phyloP scores from a whole-genome alignment of 2,888 invertebrate species.

The Clistopyga incitator region DNA sequence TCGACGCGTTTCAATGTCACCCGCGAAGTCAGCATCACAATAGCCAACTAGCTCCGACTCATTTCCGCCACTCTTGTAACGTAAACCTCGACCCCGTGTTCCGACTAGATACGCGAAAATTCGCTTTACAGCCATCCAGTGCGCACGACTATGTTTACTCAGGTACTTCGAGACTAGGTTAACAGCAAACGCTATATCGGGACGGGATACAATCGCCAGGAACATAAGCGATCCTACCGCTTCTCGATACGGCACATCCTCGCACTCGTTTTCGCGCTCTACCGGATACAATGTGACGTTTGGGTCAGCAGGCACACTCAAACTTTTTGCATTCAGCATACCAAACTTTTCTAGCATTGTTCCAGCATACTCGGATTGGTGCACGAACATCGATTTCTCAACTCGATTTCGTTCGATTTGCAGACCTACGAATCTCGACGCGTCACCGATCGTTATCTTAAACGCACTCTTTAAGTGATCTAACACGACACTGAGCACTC shows the following conservation, averaged over 20 bases:
- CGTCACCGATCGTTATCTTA: constrained; percentile 62
- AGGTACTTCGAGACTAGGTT: constrained; percentile 42
- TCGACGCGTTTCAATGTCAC: constrained; percentile 64
- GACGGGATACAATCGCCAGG: constrained; percentile 61
- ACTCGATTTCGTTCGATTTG: constrained; percentile 49
- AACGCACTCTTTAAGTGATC: constrained; percentile 50
- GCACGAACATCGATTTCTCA: constrained; percentile 26
- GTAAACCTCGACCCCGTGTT: constrained; percentile 58
- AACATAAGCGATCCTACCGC: constrained; percentile 66
- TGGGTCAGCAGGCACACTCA: constrained; percentile 46
- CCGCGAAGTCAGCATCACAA: constrained; percentile 67
- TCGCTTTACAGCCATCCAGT: constrained; percentile 54
- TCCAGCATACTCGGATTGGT: constrained; percentile 27
- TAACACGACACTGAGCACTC: constrained; percentile 54
- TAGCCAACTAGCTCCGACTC: constrained; percentile 54
- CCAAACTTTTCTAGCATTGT: constrained; percentile 1
- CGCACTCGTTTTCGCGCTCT: constrained; percentile 35
- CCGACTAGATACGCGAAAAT: constrained; percentile 62
- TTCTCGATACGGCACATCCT: constrained; percentile 57
- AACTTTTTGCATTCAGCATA: not conserved
- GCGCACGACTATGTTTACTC: constrained; percentile 32
- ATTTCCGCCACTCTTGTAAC: constrained; percentile 56
- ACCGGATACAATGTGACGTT: constrained; percentile 43
- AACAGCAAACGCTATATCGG: constrained; percentile 59
- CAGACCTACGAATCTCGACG: constrained; percentile 64